Percentiles rank a stretch among this genome's conserved stretches.
These are phyloP conservation scores for Gasteruption jaculator DNA, from an alignment of 2,888 invertebrate genomes.

Conservation along the genomic window DNA sequence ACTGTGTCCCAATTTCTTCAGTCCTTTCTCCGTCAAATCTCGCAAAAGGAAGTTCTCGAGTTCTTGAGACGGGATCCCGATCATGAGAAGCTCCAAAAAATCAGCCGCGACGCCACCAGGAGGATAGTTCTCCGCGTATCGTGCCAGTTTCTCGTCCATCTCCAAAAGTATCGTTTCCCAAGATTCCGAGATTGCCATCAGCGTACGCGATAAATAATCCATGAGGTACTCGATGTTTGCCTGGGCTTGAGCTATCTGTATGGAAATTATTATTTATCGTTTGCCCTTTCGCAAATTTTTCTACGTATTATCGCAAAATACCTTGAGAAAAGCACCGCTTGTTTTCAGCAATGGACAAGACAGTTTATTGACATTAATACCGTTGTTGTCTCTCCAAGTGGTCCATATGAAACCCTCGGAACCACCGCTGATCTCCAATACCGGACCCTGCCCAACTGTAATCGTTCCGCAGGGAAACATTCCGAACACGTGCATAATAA, in stretches of 20 bases:
- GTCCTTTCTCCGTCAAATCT: slow-evolving; percentile 86
- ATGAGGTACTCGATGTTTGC: slow-evolving; percentile 57
- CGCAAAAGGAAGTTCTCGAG: slow-evolving; percentile 70
- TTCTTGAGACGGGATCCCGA: slow-evolving; percentile 74
- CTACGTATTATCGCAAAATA: no score
- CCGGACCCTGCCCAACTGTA: slow-evolving; percentile 34
- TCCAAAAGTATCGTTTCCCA: slow-evolving; percentile 93
- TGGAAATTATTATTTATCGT: background rate
- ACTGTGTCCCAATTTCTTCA: slow-evolving; percentile 89
- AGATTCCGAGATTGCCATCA: slow-evolving; percentile 79
- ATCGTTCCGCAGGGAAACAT: slow-evolving; percentile 76
- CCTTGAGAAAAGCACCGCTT: slow-evolving; percentile 44
- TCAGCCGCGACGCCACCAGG: slow-evolving; percentile 85
- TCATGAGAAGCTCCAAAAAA: slow-evolving; percentile 83
- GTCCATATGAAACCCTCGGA: slow-evolving; percentile 42
- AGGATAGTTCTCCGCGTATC: slow-evolving; percentile 77
- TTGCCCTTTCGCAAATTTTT: no score
- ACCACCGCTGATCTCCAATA: slow-evolving; percentile 44
- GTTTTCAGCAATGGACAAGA: slow-evolving; percentile 42
- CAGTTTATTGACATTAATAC: slow-evolving; percentile 36
- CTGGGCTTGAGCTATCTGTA: slow-evolving; percentile 45
- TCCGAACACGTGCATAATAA: slow-evolving; percentile 72
- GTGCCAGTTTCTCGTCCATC: slow-evolving; percentile 88
- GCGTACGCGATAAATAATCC: slow-evolving; percentile 68
- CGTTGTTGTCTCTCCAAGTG: slow-evolving; percentile 32